Evolutionary conservation across 2,888 invertebrate genomes (phyloP).

Genomic region (Melanotus villosus): DNA sequence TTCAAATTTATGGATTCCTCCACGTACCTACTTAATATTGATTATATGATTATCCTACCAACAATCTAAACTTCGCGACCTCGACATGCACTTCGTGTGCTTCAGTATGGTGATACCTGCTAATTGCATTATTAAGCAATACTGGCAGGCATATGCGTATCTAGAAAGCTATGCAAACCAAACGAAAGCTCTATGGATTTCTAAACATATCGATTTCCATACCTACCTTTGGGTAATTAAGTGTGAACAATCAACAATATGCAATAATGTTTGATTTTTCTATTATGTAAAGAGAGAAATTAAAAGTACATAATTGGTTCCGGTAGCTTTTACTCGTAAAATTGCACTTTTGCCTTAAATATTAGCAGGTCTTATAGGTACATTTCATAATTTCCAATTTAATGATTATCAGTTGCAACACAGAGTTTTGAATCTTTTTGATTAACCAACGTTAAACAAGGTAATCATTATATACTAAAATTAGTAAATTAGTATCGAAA

Average conservation of each 20-base stretch:
- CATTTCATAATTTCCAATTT: too few relatives aligned
- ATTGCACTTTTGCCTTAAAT: too few relatives aligned
- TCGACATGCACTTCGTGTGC: conserved; percentile 2
- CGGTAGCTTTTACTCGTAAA: too few relatives aligned
- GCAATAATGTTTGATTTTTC: too few relatives aligned
- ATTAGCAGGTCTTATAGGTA: too few relatives aligned
- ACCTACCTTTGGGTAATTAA: neutral
- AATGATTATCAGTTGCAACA: too few relatives aligned
- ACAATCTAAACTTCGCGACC: conserved; percentile 7
- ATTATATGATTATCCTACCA: conserved; percentile 1
- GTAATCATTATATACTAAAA: too few relatives aligned
- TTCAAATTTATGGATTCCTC: neutral
- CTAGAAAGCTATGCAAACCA: conserved; percentile 14
- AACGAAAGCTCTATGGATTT: neutral
- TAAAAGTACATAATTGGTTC: too few relatives aligned
- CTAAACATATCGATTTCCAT: conserved; percentile 1
- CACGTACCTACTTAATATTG: neutral
- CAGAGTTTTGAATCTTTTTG: too few relatives aligned
- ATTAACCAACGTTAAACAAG: too few relatives aligned
- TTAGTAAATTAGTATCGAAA: too few relatives aligned
- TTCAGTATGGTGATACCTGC: conserved; percentile 3
- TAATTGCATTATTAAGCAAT: conserved; percentile 18
- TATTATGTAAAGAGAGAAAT: too few relatives aligned
- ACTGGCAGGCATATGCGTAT: neutral
- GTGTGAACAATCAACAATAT: neutral